Base-by-base conservation (phyloP, 2,888 invertebrate genomes). In the Acanthoscelides obtectus region DNA sequence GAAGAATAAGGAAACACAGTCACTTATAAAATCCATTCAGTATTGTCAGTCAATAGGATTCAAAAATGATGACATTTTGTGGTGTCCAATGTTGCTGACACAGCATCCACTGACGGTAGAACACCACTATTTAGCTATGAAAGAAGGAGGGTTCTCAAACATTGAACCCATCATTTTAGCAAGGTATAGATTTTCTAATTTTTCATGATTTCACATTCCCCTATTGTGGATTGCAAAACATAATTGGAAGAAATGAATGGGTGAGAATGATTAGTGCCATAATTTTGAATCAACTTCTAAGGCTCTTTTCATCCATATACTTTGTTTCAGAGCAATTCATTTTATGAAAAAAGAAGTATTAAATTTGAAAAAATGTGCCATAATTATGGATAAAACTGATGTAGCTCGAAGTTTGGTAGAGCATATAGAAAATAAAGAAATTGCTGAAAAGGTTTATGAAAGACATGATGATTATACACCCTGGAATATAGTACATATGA, bases 81-180 rank as follows among this genome's bases (percentile, higher is more conserved):
- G 83, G 0, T 86, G 88, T 76, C 89, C 89, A 0, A 87, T 8
- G 27, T 73, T 92, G 2, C 86, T 92, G n/a, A 87, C 87, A 70
- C 86, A 88, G 81, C 88, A 88, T 77, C 87, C 88, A 0, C 84
- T 88, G 22, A 88, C 88, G 27, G 81, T 91, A 78, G 88, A 89
- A 69, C 90, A 92, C 79, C 90, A 91, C 77, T 88, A 88, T 73
- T 86, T 87, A 79, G 88, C 90, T 67, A 83, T 92, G 19, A 85
- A 84, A 75, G 92, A 92, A 84, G 90, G 90, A 80, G 89, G 90
- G 20, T 90, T 91, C 75, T 73, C 78, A 0, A 75, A 81, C 19
- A 80, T 88, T 21, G 75, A 75, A 71, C 78, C 82, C 4, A 25
- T 69, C 65, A 68, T 79, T 63, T 74, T 84, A 71, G 69, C 75